Evolutionary conservation across 2,113 vertebrate genomes (phyloP).

Genomic region (Psammodynastes pulverulentus): DNA sequence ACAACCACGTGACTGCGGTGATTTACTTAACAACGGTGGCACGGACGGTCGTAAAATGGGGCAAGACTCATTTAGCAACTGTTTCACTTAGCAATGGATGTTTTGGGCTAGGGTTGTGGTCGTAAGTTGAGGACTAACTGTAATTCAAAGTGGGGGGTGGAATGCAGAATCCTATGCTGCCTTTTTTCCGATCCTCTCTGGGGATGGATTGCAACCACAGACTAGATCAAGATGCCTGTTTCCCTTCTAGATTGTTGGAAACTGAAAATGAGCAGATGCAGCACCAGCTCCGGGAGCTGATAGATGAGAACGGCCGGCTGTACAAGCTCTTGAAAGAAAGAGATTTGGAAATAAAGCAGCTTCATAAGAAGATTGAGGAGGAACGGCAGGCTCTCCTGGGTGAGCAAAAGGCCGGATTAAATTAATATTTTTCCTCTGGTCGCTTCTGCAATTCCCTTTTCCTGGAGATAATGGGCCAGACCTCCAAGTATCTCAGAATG

Average conservation of each 20-base stretch:
- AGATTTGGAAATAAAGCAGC: constrained; percentile 87
- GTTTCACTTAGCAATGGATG: not conserved
- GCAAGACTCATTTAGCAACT: not conserved
- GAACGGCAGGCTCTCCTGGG: constrained; percentile 79
- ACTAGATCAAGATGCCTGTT: not conserved
- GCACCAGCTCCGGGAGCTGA: constrained; percentile 75
- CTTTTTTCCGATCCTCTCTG: not conserved
- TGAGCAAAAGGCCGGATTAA: constrained; percentile 39
- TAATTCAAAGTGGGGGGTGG: not conserved
- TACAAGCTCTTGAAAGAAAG: constrained; percentile 85
- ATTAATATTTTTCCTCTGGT: fast-evolving
- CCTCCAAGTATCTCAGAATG: not conserved
- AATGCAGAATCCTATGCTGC: not conserved
- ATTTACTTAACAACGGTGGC: not conserved
- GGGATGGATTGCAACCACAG: not conserved
- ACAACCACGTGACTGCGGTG: not conserved
- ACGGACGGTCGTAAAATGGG: not conserved
- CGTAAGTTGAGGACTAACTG: not conserved
- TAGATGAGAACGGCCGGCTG: constrained; percentile 85
- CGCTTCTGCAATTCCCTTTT: not conserved
- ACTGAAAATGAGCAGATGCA: constrained; percentile 71
- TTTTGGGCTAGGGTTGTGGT: not conserved
- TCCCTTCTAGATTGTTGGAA: constrained; percentile 64
- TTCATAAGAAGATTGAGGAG: constrained; percentile 82
- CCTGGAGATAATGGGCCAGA: no score